Evolutionary conservation across 2,888 invertebrate genomes (phyloP).

Genomic region (Melieria omissa): DNA sequence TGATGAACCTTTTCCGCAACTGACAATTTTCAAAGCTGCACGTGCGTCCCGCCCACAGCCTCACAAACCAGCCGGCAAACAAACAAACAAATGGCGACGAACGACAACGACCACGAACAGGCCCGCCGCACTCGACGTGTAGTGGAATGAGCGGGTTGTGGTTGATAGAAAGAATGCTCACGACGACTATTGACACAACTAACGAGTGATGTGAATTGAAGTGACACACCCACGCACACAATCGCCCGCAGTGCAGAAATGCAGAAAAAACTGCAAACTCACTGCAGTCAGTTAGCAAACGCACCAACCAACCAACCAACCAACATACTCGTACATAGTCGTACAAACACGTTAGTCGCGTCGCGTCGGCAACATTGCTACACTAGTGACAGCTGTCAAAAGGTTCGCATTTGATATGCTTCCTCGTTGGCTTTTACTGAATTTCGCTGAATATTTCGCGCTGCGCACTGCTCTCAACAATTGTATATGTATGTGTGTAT

Average conservation of each 20-base stretch:
- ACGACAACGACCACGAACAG: not conserved
- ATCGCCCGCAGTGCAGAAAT: not conserved
- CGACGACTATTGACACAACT: constrained; percentile 28
- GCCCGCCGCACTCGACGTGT: no score
- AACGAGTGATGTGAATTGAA: constrained; percentile 25
- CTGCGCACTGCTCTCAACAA: not conserved
- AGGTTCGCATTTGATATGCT: constrained; percentile 38
- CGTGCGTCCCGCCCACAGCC: no score
- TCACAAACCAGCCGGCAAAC: not conserved
- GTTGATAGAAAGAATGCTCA: no score
- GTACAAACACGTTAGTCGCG: not conserved
- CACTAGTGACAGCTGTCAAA: constrained; percentile 28
- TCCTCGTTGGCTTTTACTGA: constrained; percentile 22
- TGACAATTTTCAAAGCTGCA: no score
- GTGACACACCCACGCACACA: not conserved
- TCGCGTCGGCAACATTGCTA: no score
- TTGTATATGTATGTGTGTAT: not conserved
- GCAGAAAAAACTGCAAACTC: not conserved
- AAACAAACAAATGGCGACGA: not conserved
- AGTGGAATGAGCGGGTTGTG: no score
- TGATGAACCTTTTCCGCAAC: constrained; percentile 10
- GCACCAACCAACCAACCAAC: not conserved
- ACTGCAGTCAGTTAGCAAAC: not conserved
- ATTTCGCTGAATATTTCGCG: no score
- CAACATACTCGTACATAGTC: not conserved